Conservation (phyloP, 2,797 vertebrate species). For the Myotis pilosus region DNA sequence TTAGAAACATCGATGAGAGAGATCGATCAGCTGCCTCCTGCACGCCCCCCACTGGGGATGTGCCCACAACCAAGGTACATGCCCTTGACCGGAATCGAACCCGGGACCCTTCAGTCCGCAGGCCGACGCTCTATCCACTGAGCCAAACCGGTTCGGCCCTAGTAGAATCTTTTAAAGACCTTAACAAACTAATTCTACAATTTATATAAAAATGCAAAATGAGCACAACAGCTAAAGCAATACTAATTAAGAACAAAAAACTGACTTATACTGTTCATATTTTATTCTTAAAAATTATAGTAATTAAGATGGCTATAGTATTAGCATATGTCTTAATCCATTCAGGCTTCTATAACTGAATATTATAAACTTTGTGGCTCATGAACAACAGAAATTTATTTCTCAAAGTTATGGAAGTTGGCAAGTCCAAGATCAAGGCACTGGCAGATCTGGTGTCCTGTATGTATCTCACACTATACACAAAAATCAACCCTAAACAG, state of each 20-base stretch:
- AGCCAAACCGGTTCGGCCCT: no score
- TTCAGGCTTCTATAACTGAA: not conserved
- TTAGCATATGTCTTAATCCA: not conserved
- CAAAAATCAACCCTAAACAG: not conserved
- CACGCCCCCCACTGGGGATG: no score
- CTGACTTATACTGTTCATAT: not conserved
- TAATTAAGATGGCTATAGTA: not conserved
- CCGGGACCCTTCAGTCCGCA: no score
- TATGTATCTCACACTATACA: not conserved
- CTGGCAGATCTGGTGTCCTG: not conserved
- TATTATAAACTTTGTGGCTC: not conserved
- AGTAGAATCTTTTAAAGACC: not conserved
- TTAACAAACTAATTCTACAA: not conserved
- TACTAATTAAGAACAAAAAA: not conserved
- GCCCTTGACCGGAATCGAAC: no score
- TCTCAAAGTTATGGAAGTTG: not conserved
- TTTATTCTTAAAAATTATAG: conserved; percentile 10
- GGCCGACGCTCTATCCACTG: no score
- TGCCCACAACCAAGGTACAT: no score
- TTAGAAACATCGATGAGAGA: no score
- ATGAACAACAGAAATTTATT: not conserved
- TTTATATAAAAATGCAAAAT: not conserved
- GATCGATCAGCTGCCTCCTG: no score
- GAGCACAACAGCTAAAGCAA: not conserved
- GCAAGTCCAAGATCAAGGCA: not conserved